Evolutionary conservation across 1,140 invertebrate species (phyloP).

Genomic region (Trissolcus basalis): DNA sequence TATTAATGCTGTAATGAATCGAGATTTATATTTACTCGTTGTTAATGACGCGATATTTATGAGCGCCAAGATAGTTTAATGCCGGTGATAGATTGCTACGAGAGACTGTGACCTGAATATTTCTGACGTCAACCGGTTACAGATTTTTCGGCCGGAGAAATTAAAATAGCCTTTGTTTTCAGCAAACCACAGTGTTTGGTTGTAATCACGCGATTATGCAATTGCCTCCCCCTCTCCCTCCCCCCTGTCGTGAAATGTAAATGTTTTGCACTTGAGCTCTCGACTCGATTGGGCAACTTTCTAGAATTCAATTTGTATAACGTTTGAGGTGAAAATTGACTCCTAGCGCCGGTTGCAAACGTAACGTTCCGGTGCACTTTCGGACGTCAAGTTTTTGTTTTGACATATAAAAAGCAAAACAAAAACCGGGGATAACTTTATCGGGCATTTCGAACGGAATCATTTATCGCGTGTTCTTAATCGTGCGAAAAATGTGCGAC

Average conservation of each 20-base stretch:
- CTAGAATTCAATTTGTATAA: no score
- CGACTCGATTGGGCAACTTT: no score
- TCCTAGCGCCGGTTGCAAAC: no score
- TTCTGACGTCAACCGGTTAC: neutral
- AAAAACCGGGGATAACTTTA: slow-evolving; percentile 39
- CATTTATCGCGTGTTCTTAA: slow-evolving; percentile 41
- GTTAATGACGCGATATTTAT: slow-evolving; percentile 26
- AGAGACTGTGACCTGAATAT: neutral
- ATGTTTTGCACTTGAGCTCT: no score
- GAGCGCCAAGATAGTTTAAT: slow-evolving; percentile 11
- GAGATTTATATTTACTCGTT: slow-evolving; percentile 31
- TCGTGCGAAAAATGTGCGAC: slow-evolving; percentile 44
- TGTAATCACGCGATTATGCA: no score
- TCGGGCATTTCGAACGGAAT: slow-evolving; percentile 27
- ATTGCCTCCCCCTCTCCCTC: no score
- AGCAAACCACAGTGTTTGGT: neutral
- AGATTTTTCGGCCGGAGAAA: neutral
- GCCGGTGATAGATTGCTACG: slow-evolving; percentile 12
- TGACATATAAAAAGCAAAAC: slow-evolving; percentile 1
- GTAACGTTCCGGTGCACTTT: no score
- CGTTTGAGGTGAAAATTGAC: no score
- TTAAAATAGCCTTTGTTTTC: neutral
- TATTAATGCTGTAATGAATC: slow-evolving; percentile 26
- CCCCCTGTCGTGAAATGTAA: no score
- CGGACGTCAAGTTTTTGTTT: neutral